Evolutionary conservation across 2,888 invertebrate species (phyloP), one percentile per base, ranked within the genome.

Genomic region (Synergus laeviventris): DNA sequence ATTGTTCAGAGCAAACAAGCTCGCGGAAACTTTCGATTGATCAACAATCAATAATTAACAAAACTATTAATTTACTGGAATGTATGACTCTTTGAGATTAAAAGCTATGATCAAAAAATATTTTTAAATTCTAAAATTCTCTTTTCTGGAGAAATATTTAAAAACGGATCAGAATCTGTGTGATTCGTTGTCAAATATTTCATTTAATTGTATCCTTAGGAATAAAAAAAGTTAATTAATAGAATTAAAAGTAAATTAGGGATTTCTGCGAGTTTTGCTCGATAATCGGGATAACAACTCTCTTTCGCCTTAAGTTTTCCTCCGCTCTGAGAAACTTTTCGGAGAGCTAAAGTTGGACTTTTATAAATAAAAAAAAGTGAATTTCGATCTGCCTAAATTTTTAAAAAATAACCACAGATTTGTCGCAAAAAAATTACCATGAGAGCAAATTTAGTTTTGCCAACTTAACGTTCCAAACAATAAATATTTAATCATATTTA

Each of bases 61-160:
- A 75, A 78, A 73, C 56, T 74, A 76, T 70, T 60, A 66, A 80
- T 64, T 77, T 70, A 42, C 74, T 56, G 36, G 18, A 18, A 45
- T 78, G 16, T 75, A 9, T 56, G 18, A 45, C 18, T 60, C 45
- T 31, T 49, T 7, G 18, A 45, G n/a, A 31, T n/a, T 3, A 24
- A 70, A 70, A 64, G 21, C 21, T 11, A 42, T 7, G 1, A 39
- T 49, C 45, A 70, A 70, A 70, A 31, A 31, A 31, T 49, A 49
- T n/a, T 39, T 39, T 21, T 36, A 70, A 70, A 5, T 36, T n/a
- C 9, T n/a, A 31, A 24, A 31, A 49, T 70, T 70, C 49, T 49
- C 70, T 66, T 66, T 45, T 39, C 14, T 66, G 24, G 21, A 31
- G n/a, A 31, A 70, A 70, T 36, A 49, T 49, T 70, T 49, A 11